Evolutionary conservation across 2,797 vertebrate genomes (phyloP).

Genomic region (Centroberyx gerrardi): DNA sequence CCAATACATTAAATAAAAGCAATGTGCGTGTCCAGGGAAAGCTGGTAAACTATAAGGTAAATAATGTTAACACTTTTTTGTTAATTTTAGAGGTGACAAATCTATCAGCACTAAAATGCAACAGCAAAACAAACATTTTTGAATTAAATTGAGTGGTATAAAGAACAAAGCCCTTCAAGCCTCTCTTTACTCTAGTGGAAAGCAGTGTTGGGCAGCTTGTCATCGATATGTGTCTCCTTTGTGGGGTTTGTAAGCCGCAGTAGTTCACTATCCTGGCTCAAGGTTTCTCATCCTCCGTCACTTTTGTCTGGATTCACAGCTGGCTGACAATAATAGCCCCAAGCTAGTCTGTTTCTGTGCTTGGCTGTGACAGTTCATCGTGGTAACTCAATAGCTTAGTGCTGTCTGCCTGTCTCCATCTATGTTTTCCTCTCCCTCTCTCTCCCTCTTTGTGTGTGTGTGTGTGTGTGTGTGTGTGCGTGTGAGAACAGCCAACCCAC

Average conservation of each 20-base stretch:
- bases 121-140: background rate
- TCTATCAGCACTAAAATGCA: background rate
- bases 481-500: conserved; percentile 9
- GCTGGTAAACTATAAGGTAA: background rate
- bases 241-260: conserved; percentile 1
- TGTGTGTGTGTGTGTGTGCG: conserved; percentile 8
- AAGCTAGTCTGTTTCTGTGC: conserved; percentile 35
- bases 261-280: background rate
- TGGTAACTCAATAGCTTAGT: conserved; percentile 45
- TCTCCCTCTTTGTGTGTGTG: conserved; percentile 28
- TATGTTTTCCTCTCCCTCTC: conserved; percentile 32
- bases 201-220: background rate
- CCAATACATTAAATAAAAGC: background rate
- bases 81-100: background rate
- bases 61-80: background rate
- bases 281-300: conserved; percentile 25
- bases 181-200: background rate
- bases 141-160: background rate
- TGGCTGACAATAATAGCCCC: conserved; percentile 47
- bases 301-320: conserved; percentile 43
- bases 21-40: background rate
- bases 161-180: background rate
- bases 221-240: background rate
- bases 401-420: conserved; percentile 49
- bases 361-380: conserved; percentile 60